These are phyloP conservation scores for Pitangus sulphuratus DNA, from an alignment of 2,797 vertebrate genomes.

Conservation along the genomic window DNA sequence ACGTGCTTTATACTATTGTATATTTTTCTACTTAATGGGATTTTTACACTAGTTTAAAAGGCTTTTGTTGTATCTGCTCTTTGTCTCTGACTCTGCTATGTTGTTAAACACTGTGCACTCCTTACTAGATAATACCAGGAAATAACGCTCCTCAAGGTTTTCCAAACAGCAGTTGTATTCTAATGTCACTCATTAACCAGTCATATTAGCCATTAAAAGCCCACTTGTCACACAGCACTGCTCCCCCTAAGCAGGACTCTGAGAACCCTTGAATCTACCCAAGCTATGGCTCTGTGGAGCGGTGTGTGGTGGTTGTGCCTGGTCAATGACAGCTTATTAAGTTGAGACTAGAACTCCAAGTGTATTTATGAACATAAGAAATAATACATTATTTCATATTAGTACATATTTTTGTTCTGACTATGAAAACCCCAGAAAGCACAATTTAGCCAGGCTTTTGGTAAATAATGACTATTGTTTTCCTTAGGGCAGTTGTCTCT, in stretches of 20 bases:
- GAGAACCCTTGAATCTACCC: neutral
- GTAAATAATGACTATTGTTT: neutral
- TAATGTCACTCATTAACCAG: slow-evolving; percentile 53
- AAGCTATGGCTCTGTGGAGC: neutral
- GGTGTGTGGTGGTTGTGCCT: neutral
- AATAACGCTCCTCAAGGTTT: slow-evolving; percentile 1
- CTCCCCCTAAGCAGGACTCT: neutral
- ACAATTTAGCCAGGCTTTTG: neutral
- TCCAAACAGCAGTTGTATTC: neutral
- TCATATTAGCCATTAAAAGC: slow-evolving; percentile 2
- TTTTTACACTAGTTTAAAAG: neutral
- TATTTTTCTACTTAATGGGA: neutral
- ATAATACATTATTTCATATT: neutral
- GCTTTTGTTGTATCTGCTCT: neutral
- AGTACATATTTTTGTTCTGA: neutral
- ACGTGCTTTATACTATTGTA: rapidly evolving
- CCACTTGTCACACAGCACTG: neutral
- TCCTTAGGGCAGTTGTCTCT: neutral
- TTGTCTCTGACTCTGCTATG: neutral
- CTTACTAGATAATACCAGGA: neutral
- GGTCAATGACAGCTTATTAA: neutral
- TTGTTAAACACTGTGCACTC: neutral
- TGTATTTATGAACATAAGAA: neutral
- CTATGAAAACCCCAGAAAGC: neutral
- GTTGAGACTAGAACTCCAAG: neutral